Base-by-base conservation (phyloP, 2,888 invertebrate genomes). In the Lingula anatina region DNA sequence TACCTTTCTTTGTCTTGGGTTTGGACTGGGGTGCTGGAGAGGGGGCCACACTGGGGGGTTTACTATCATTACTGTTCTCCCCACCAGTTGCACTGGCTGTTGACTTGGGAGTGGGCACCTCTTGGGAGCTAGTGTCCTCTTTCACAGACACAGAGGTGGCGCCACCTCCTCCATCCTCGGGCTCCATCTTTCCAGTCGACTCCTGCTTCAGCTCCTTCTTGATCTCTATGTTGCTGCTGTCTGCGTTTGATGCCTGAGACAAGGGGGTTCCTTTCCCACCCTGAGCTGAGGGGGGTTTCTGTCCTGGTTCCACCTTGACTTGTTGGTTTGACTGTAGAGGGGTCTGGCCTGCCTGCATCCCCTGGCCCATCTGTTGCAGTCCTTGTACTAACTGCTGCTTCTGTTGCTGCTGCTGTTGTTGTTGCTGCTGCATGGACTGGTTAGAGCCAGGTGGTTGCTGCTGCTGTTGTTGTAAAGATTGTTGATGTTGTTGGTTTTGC, bases 311-410 rank as follows among this genome's bases (percentile, higher is more conserved):
- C n/a, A n/a, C n/a, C n/a, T n/a, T n/a, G n/a, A n/a, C n/a, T n/a
- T n/a, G n/a, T n/a, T n/a, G n/a, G n/a, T n/a, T n/a, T n/a, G n/a
- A n/a, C n/a, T n/a, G n/a, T n/a, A n/a, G n/a, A n/a, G n/a, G n/a
- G 83, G 75, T 73, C 56, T 70, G 75, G 73, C 86, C 85, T 60
- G 86, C 86, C 12, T 65, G 57, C 68, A 76, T 69, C 52, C 76
- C 76, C 57, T 78, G 77, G 59, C 76, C 70, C 35, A 75, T 62
- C 57, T 76, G 75, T 38, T 59, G 62, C 49, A 67, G 65, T 50
- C 73, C 72, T 46, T 70, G 71, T 41, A 70, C 71, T 49, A 68
- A 59, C 46, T 65, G 66, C 60, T 65, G 62, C 64, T 70, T 66
- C 54, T 67, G 60, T 45, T 64, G 65, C 47, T 64, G 65, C 55